phyloP scores from a whole-genome alignment of 1,140 invertebrate genomes.

The Pogonognathellus flavescens region DNA sequence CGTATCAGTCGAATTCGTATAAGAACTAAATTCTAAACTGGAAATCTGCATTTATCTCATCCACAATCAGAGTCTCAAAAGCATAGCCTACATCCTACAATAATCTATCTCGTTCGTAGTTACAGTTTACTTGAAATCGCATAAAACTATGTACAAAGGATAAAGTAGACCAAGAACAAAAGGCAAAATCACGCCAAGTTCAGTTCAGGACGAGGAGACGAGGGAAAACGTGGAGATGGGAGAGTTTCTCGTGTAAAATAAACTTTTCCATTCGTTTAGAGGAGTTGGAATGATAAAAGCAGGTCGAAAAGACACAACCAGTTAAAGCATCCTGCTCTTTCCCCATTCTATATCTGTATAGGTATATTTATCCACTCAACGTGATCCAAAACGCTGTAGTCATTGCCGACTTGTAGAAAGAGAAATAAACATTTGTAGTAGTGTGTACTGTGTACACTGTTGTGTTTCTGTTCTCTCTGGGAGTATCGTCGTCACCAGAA shows the following conservation, averaged over 20 bases:
- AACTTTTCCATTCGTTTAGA: not conserved
- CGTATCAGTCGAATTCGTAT: too few relatives aligned
- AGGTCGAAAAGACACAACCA: conserved; percentile 12
- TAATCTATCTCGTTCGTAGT: conserved; percentile 6
- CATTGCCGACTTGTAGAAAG: too few relatives aligned
- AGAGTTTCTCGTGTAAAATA: conserved; percentile 16
- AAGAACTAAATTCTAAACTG: conserved; percentile 11
- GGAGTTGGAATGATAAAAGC: conserved; percentile 9
- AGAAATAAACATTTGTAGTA: too few relatives aligned
- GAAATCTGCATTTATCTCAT: conserved; percentile 39
- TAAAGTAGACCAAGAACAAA: conserved; percentile 17
- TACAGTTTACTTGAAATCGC: conserved; percentile 14
- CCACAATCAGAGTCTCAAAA: conserved; percentile 10
- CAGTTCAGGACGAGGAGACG: not conserved
- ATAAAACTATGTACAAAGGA: conserved; percentile 35
- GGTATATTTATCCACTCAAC: too few relatives aligned
- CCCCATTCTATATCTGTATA: not conserved
- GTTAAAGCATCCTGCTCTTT: not conserved
- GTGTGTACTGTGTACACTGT: too few relatives aligned
- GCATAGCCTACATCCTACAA: not conserved
- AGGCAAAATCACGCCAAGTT: conserved; percentile 29
- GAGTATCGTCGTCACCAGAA: not conserved
- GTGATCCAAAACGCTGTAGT: too few relatives aligned
- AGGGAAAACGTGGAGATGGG: not conserved
- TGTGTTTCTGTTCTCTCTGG: too few relatives aligned